These are phyloP conservation scores for Brachionus manjavacas DNA, from an alignment of 1,140 invertebrate species.

Conservation along the genomic window DNA sequence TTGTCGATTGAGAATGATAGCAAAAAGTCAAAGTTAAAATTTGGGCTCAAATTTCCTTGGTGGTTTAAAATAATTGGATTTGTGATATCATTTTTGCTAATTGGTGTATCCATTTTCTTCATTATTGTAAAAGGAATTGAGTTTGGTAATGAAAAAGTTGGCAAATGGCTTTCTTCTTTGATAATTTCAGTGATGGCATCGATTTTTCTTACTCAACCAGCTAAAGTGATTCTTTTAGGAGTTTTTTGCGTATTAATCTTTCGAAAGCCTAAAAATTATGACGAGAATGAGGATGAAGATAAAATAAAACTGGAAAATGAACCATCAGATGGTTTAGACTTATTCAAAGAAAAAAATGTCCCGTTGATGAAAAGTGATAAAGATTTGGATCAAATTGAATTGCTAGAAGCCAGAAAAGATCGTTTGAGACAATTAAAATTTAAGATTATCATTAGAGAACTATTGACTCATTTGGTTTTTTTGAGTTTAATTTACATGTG, in stretches of 20 bases:
- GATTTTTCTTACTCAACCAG: slow-evolving; percentile 61
- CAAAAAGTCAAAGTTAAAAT: slow-evolving; percentile 45
- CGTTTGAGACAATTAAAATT: not conserved
- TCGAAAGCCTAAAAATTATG: slow-evolving; percentile 58
- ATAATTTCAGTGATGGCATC: slow-evolving; percentile 61
- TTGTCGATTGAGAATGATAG: slow-evolving; percentile 43
- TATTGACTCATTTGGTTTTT: slow-evolving; percentile 47
- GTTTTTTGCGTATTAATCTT: slow-evolving; percentile 59
- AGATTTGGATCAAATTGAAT: not conserved
- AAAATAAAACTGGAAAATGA: slow-evolving; percentile 53
- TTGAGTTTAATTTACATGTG: not conserved
- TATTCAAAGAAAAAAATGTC: slow-evolving; percentile 45
- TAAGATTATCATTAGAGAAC: slow-evolving; percentile 48
- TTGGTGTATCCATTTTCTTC: slow-evolving; percentile 58
- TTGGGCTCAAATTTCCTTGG: slow-evolving; percentile 57
- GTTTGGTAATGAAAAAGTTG: slow-evolving; percentile 62
- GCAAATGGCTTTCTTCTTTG: slow-evolving; percentile 62
- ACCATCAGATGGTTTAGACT: not conserved
- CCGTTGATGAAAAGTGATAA: slow-evolving; percentile 48
- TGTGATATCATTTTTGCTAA: slow-evolving; percentile 56
- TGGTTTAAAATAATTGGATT: slow-evolving; percentile 60
- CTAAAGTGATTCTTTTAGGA: slow-evolving; percentile 60
- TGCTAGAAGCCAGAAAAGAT: slow-evolving; percentile 41
- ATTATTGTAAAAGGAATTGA: slow-evolving; percentile 61
- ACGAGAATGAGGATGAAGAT: slow-evolving; percentile 52